Evolutionary conservation across 2,797 vertebrate species (phyloP), one percentile per base, ranked within the genome.

Genomic region (Gephyroberyx darwinii): DNA sequence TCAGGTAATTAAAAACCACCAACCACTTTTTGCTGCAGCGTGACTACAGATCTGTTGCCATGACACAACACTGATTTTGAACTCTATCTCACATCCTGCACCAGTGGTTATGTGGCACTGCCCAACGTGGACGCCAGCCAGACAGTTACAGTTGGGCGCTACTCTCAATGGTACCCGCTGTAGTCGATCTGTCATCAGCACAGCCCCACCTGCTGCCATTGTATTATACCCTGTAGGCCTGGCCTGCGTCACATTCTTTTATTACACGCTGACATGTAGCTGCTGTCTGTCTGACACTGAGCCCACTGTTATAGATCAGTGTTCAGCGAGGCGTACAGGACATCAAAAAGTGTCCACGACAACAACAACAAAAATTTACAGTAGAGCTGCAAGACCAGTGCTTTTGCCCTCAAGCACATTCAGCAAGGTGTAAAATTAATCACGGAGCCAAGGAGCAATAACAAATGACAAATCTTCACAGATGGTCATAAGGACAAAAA

Each of bases 121-220:
- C 66, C 75, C 66, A 61, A 69, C 48, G 41, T 76, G 83, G 85
- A 74, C 4, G 5, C 9, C 19, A 14, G 76, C 85, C 79, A 83
- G 71, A 58, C 71, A 51, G 63, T 50, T 67, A 77, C 79, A 66
- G 75, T 75, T 57, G 20, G 66, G 37, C 9, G 22, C 4, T 35
- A 53, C 51, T 65, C 75, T 84, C 75, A 8, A 26, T 20, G 65
- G 69, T 83, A 80, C 64, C 78, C 30, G 31, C 77, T 79, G 10
- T 14, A 60, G 74, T 72, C 59, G 48, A 82, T 88, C 83, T 45
- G 84, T 89, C 83, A 85, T 76, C 85, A 86, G 74, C 65, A 2
- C 22, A 1, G 74, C 35, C 58, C 80, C 86, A 87, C 89, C 84
- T 84, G 82, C 81, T 78, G 77, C 80, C 81, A 74, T 48, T 12